Evolutionary conservation across 2,888 invertebrate genomes (phyloP).

Genomic region (Neria commutata): DNA sequence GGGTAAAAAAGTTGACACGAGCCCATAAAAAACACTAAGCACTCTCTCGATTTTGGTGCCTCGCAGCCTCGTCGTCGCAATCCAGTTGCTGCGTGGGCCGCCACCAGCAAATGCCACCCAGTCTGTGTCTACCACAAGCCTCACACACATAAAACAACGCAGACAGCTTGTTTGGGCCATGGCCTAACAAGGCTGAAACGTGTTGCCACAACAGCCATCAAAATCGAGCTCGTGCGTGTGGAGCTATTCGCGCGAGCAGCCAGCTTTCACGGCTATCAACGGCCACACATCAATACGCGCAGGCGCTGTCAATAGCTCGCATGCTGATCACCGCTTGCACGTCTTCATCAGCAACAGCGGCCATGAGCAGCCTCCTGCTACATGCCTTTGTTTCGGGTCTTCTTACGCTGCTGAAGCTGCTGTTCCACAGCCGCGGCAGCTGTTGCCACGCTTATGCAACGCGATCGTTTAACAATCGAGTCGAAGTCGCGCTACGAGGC

Average conservation of each 20-base stretch:
- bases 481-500: constrained; percentile 18
- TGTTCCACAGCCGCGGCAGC: not conserved
- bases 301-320: too few relatives aligned
- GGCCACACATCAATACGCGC: not conserved
- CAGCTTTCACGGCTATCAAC: not conserved
- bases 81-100: too few relatives aligned
- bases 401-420: not conserved
- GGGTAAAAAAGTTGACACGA: too few relatives aligned
- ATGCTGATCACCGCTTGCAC: not conserved
- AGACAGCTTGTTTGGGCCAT: not conserved
- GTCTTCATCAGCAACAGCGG: constrained; percentile 14
- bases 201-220: not conserved
- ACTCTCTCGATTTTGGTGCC: too few relatives aligned
- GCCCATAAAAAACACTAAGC: too few relatives aligned
- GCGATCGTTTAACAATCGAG: too few relatives aligned
- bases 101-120: not conserved
- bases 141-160: not conserved
- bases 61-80: too few relatives aligned
- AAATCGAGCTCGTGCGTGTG: not conserved
- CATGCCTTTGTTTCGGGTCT: too few relatives aligned
- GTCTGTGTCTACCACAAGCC: not conserved
- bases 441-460: not conserved
- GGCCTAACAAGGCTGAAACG: not conserved
- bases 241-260: not conserved
- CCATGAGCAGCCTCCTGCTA: too few relatives aligned